A percentile compares a stretch with the other conserved stretches of the same genome.
phyloP scores from a whole-genome alignment of 2,113 vertebrate genomes.

The Oreochromis tanganicae region DNA sequence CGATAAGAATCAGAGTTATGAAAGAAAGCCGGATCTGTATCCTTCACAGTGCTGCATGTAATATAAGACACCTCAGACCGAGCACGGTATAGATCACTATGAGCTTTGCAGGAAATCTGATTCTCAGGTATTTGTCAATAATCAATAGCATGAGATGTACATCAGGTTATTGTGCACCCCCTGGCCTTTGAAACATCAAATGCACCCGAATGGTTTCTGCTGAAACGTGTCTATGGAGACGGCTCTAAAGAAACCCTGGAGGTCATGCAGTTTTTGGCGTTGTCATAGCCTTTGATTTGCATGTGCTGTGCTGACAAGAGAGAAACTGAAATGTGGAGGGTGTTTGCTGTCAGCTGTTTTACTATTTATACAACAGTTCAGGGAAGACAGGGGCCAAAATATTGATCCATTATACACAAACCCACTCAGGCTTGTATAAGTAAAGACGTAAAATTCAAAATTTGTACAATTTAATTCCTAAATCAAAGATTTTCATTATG shows the following conservation, averaged over 20 bases:
- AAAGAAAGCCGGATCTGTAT: neutral
- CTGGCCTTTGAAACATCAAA: neutral
- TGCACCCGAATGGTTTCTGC: neutral
- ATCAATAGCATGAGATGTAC: slow-evolving; percentile 13
- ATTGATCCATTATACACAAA: slow-evolving; percentile 51
- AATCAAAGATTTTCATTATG: neutral
- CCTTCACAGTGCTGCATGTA: neutral
- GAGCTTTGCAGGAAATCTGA: slow-evolving; percentile 41
- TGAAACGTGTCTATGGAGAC: neutral
- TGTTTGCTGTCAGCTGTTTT: slow-evolving; percentile 54
- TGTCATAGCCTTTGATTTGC: neutral
- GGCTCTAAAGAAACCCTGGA: neutral
- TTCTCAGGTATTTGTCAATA: slow-evolving; percentile 12
- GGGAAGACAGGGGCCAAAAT: slow-evolving; percentile 36
- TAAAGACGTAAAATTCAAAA: neutral
- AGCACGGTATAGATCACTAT: neutral
- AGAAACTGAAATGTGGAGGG: slow-evolving; percentile 46
- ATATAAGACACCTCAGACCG: neutral
- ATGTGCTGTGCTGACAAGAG: slow-evolving; percentile 28
- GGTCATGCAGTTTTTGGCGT: neutral
- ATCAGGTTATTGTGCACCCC: neutral
- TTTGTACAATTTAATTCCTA: neutral
- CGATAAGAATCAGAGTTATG: neutral
- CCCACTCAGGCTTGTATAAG: neutral
- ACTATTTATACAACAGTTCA: slow-evolving; percentile 60